Percentiles rank a stretch among this genome's conserved stretches.
Evolutionary conservation across 2,797 vertebrate genomes (phyloP).

Genomic region (Lateolabrax maculatus): DNA sequence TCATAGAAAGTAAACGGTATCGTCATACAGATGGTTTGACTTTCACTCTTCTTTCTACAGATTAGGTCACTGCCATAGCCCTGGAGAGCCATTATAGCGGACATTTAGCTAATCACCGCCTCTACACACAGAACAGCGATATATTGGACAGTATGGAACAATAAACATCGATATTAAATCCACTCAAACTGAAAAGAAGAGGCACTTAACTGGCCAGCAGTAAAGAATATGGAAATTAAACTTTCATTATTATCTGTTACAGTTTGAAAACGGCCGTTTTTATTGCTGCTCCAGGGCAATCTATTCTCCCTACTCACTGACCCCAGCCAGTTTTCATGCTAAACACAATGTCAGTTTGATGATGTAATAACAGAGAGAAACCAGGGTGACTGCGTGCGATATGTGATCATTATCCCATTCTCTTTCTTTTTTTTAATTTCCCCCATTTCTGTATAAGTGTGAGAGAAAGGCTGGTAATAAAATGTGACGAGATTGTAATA

Average conservation of each 20-base stretch:
- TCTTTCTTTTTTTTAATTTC: constrained; percentile 33
- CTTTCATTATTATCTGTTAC: constrained; percentile 70
- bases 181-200: constrained; percentile 65
- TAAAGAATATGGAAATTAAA: constrained; percentile 76
- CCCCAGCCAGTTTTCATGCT: constrained; percentile 53
- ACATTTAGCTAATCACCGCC: constrained; percentile 73
- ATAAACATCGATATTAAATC: constrained; percentile 72
- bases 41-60: constrained; percentile 49
- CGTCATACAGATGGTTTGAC: constrained; percentile 54
- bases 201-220: constrained; percentile 65
- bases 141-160: constrained; percentile 51
- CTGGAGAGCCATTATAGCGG: constrained; percentile 51
- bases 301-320: constrained; percentile 53
- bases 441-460: constrained; percentile 47
- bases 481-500: constrained; percentile 65
- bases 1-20: constrained; percentile 24
- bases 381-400: constrained; percentile 35
- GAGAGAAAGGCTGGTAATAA: constrained; percentile 63
- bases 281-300: constrained; percentile 51
- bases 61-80: constrained; percentile 45
- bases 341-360: constrained; percentile 63
- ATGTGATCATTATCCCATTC: constrained; percentile 65
- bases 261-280: constrained; percentile 66
- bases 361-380: constrained; percentile 70
- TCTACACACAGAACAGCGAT: constrained; percentile 60